A percentile compares a stretch with the other conserved stretches of the same genome.
Evolutionary conservation across 1,140 invertebrate genomes (phyloP).

Genomic region (Harpegnathos saltator): DNA sequence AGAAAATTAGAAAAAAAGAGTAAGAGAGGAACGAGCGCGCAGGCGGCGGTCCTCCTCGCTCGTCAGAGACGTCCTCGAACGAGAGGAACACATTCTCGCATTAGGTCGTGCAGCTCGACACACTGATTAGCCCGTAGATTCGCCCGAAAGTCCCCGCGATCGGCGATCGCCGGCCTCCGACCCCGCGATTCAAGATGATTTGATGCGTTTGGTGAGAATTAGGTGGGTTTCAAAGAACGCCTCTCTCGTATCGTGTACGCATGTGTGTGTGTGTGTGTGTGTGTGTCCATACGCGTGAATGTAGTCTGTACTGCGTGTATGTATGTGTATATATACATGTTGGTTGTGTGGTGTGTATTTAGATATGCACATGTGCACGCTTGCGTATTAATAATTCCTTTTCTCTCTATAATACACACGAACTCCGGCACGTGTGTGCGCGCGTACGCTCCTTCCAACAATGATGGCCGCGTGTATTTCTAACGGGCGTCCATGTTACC

Average conservation of each 20-base stretch:
- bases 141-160: conserved; percentile 72
- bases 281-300: conserved; percentile 10
- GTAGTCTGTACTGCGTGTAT: background rate
- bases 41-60: background rate
- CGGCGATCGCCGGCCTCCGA: conserved; percentile 68
- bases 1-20: conserved; percentile 42
- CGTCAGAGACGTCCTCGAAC: background rate
- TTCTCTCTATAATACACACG: conserved; percentile 45
- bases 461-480: conserved; percentile 13
- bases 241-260: conserved; percentile 59
- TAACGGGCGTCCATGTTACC: conserved; percentile 34
- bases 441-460: conserved; percentile 43
- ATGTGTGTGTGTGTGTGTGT: conserved; percentile 41
- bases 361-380: background rate
- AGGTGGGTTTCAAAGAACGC: conserved; percentile 76
- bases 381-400: conserved; percentile 37
- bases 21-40: conserved; percentile 51
- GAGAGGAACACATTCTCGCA: conserved; percentile 1
- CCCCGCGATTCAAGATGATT: conserved; percentile 78
- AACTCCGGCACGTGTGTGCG: conserved; percentile 43
- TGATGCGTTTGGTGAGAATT: conserved; percentile 80
- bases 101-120: conserved; percentile 67
- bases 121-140: conserved; percentile 68
- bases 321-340: conserved; percentile 15
- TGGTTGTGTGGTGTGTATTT: background rate